Evolutionary conservation across 2,888 invertebrate genomes (phyloP).

Genomic region (Beris chalybata): DNA sequence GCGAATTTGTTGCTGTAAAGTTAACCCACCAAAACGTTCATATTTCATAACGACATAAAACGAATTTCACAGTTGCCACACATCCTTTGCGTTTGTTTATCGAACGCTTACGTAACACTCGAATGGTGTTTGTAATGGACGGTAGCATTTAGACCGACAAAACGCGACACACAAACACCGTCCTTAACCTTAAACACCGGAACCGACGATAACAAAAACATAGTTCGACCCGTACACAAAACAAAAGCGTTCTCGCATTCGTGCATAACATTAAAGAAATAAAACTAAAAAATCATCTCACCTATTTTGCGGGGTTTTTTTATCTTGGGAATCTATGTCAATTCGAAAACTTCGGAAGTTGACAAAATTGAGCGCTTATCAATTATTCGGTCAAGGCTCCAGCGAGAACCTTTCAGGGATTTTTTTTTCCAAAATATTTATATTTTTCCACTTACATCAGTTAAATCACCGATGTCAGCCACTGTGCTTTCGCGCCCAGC

Average conservation of each 20-base stretch:
- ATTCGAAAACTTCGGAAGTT: not conserved
- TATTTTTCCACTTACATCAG: conserved; percentile 48
- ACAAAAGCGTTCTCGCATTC: not conserved
- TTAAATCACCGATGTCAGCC: conserved; percentile 50
- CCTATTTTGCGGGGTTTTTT: too few relatives aligned
- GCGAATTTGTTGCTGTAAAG: too few relatives aligned
- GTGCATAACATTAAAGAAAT: too few relatives aligned
- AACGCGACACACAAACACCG: not conserved
- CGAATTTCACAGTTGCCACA: too few relatives aligned
- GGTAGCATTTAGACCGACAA: not conserved
- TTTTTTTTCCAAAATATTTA: not conserved
- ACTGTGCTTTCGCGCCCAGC: conserved; percentile 42
- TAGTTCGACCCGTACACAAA: not conserved
- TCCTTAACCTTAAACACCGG: not conserved
- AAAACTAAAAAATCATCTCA: too few relatives aligned
- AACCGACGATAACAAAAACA: too few relatives aligned
- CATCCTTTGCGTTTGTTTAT: too few relatives aligned
- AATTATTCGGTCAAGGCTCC: conserved; percentile 34
- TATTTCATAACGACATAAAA: too few relatives aligned
- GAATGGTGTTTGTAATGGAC: too few relatives aligned
- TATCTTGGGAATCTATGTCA: not conserved
- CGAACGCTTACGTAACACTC: too few relatives aligned
- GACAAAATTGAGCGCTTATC: conserved; percentile 12
- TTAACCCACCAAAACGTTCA: too few relatives aligned
- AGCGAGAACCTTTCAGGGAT: conserved; percentile 8